Evolutionary conservation across 1,140 invertebrate species (phyloP).

Genomic region (Elysia chlorotica): DNA sequence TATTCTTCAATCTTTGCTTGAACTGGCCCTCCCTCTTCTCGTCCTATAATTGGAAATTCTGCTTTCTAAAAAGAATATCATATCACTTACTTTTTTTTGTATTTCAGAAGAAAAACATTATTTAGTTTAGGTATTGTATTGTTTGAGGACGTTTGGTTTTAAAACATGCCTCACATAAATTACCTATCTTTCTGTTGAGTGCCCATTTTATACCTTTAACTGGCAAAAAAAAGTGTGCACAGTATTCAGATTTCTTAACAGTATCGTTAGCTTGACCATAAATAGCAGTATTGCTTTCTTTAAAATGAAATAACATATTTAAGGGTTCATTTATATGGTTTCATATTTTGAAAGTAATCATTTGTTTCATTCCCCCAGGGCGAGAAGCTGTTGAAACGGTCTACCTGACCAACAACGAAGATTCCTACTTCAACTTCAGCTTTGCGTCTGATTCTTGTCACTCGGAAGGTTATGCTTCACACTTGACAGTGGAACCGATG

Average conservation of each 20-base stretch:
- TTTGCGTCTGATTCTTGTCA: conserved; percentile 56
- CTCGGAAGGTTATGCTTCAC: conserved; percentile 51
- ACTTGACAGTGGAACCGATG: conserved; percentile 53
- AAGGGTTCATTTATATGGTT: no score
- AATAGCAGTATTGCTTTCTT: no score
- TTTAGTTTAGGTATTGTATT: no score
- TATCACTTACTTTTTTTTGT: not conserved
- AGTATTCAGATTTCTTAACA: no score
- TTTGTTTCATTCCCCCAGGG: conserved; percentile 30
- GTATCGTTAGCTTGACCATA: no score
- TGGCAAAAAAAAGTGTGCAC: no score
- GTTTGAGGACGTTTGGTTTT: no score
- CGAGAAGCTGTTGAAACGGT: conserved; percentile 55
- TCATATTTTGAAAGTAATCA: not conserved
- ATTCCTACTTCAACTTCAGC: conserved; percentile 47
- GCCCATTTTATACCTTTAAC: no score
- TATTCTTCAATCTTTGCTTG: no score
- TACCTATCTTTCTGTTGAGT: not conserved
- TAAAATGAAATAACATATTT: no score
- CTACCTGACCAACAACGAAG: conserved; percentile 57
- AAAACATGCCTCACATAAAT: not conserved
- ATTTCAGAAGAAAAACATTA: no score
- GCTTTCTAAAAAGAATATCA: not conserved
- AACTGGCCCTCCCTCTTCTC: not conserved
- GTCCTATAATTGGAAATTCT: no score